phyloP scores from a whole-genome alignment of 2,888 invertebrate species.

The Spialia ferax region DNA sequence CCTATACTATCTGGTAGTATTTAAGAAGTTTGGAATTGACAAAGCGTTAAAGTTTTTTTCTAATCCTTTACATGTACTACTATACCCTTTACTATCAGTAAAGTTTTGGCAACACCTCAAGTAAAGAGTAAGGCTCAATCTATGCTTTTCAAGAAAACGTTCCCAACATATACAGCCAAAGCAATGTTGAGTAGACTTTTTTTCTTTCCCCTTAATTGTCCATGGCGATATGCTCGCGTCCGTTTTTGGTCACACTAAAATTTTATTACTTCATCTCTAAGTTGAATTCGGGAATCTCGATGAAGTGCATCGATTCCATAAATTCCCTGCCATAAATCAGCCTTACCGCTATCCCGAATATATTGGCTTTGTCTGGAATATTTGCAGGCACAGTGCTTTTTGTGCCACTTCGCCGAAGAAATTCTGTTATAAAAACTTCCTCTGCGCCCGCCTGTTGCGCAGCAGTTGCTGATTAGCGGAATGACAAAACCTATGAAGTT shows the following conservation, averaged over 20 bases:
- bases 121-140: too few species aligned
- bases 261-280: conserved; percentile 41
- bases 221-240: conserved; percentile 29
- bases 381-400: conserved; percentile 33
- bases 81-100: too few species aligned
- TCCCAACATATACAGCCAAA: conserved; percentile 15
- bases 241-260: conserved; percentile 37
- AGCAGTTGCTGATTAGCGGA: conserved; percentile 39
- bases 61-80: too few species aligned
- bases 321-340: conserved; percentile 39
- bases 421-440: conserved; percentile 25
- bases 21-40: too few species aligned
- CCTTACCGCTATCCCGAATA: conserved; percentile 38
- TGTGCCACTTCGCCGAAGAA: conserved; percentile 37
- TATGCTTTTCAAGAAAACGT: not conserved
- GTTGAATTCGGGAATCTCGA: conserved; percentile 39
- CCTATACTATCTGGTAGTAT: too few species aligned
- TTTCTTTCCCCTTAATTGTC: conserved; percentile 29
- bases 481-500: conserved; percentile 42
- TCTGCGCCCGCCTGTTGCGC: conserved; percentile 36
- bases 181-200: conserved; percentile 34
- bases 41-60: too few species aligned
- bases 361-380: conserved; percentile 39
- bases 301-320: conserved; percentile 39
- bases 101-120: too few species aligned